Evolutionary conservation across 2,797 vertebrate species (phyloP), one percentile per base, ranked within the genome.

Genomic region (Serranus cabrilla): DNA sequence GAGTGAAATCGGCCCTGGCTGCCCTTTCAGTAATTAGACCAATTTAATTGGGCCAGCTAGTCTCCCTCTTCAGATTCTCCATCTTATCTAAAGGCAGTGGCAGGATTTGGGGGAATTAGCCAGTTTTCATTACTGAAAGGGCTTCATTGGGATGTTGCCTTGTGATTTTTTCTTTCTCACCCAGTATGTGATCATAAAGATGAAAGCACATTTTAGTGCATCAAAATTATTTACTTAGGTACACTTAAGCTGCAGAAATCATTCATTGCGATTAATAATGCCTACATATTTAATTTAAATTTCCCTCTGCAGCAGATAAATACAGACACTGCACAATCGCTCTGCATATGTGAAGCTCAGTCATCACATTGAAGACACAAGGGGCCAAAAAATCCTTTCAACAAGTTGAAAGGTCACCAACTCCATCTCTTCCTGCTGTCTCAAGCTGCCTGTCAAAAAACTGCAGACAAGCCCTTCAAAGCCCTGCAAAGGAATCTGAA

Each of bases 81-180:
- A 47, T 74, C 58, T 89, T 79, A 86, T 86, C 78, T 81, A 5
- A 79, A 72, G 34, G 71, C 55, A 77, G 76, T 59, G 37, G 61
- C 65, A 68, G 40, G 72, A 74, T 84, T 82, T 84, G 34, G 64
- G 18, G 74, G 82, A 81, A 74, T 83, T 81, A 87, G 51, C n/a
- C n/a, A 7, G 61, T 71, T 72, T 71, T 85, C 75, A 71, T 65
- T 64, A 69, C 55, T 69, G 25, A 42, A 73, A 46, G 39, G 70
- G 47, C 61, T 70, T 78, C 51, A 56, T 73, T 58, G 68, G 51
- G 54, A 55, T 68, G 71, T 49, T 60, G 34, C 16, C 14, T 1
- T 64, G n/a, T 55, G 1, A 66, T 50, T 51, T 65, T 55, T 52
- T 54, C 50, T 55, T 50, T 51, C 62, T 71, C 18, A 56, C 65